Base-by-base conservation (phyloP, 2,113 vertebrate species). In the Mirounga angustirostris region DNA sequence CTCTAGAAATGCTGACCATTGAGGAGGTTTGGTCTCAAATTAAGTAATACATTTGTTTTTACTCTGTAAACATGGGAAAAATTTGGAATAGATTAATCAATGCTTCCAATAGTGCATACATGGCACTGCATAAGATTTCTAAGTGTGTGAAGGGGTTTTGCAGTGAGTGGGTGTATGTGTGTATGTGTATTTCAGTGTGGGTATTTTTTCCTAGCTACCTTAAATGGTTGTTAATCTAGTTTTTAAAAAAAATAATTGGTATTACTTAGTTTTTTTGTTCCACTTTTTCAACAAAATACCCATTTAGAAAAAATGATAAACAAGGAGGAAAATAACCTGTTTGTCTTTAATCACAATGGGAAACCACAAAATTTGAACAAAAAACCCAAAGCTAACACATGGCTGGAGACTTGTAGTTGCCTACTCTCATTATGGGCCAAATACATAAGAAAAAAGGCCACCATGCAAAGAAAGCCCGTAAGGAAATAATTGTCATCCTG, bases 1-100 rank as follows among this genome's bases (percentile, higher is more conserved):
- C 33, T 58, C 61, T 11, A 78, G 65, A 91, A 91, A n/a, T 13
- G 74, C 12, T 69, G 69, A 85, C 18, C 0, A 18, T 28, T 28
- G 15, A 88, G 33, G 88, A 54, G 43, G 11, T 58, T 40, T 3
- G 61, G 56, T 58, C 50, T 91, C 84, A 88, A 86, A 87, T 61
- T 73, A 95, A 94, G 79, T 79, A 67, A 69, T 78, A 54, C 2
- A 56, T 91, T 95, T 89, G 67, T 91, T 93, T 94, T 86, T 76
- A 63, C 80, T 87, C 1, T 1, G n/a, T 54, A 74, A 85, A 63
- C 74, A 46, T 80, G 30, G 50, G 50, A 9, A 91, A 85, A 40
- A 2, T 58, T 89, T 71, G 58, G 69, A 46, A 11, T 74, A 95
- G 76, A 94, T 87, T 74, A 50, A 79, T 86, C 74, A 87, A 10